Evolutionary conservation across 2,797 vertebrate species (phyloP).

Genomic region (Harpagifer antarcticus): DNA sequence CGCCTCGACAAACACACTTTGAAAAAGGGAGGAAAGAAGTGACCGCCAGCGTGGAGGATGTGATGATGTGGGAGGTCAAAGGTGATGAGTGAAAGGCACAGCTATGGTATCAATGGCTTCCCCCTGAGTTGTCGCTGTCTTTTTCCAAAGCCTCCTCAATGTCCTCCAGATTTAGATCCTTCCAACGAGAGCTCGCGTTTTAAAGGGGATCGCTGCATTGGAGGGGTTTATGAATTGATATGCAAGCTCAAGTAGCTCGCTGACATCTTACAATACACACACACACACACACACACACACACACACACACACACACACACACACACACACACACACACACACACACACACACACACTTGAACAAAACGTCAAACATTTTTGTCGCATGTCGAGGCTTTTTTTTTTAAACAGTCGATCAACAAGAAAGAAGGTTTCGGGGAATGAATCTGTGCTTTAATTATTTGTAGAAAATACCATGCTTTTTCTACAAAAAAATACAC

Average conservation of each 20-base stretch:
- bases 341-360: constrained; percentile 19
- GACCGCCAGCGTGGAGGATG: constrained; percentile 28
- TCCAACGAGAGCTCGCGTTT: constrained; percentile 56
- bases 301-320: constrained; percentile 19
- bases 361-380: constrained; percentile 30
- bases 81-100: constrained; percentile 79
- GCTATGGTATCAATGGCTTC: constrained; percentile 70
- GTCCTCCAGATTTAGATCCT: constrained; percentile 20
- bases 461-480: constrained; percentile 62
- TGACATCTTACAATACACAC: constrained; percentile 72
- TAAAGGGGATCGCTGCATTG: constrained; percentile 81
- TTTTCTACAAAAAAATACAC: constrained; percentile 5
- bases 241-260: constrained; percentile 62
- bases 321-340: constrained; percentile 15
- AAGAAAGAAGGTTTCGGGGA: constrained; percentile 34
- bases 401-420: constrained; percentile 39
- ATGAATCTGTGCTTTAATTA: constrained; percentile 74
- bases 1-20: too few species aligned
- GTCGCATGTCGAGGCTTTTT: constrained; percentile 56
- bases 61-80: constrained; percentile 53
- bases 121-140: constrained; percentile 81
- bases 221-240: constrained; percentile 55
- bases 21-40: background rate
- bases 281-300: constrained; percentile 16
- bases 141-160: background rate